These are phyloP conservation scores for Dasypus novemcinctus DNA, from an alignment of 2,113 vertebrate species.

Conservation along the genomic window DNA sequence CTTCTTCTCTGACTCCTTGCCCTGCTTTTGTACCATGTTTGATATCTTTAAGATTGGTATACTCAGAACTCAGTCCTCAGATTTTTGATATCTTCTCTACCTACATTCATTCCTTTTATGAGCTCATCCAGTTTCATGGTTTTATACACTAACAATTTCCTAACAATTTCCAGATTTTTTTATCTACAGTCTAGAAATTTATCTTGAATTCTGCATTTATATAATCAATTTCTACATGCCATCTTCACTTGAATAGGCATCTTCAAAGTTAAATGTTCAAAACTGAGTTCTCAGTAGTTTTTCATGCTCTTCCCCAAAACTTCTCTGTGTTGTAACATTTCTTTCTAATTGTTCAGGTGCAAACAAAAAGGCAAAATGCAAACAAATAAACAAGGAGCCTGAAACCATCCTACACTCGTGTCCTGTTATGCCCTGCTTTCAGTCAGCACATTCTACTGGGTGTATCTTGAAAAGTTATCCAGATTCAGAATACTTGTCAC, in stretches of 20 bases:
- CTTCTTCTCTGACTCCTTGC: neutral
- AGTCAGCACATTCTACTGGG: neutral
- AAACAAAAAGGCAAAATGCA: neutral
- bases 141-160: neutral
- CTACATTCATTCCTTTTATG: neutral
- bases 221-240: neutral
- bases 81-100: neutral
- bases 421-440: neutral
- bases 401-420: neutral
- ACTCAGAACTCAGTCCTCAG: neutral
- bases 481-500: neutral
- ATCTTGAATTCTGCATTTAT: neutral
- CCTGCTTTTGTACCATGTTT: neutral
- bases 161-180: neutral
- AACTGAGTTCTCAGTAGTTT: neutral
- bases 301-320: neutral
- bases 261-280: neutral
- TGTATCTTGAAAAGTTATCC: neutral
- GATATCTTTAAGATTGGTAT: neutral
- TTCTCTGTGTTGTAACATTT: neutral
- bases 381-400: neutral
- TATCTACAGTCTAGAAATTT: neutral
- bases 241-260: neutral
- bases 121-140: neutral
- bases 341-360: neutral